phyloP scores from a whole-genome alignment of 1,140 invertebrate genomes.

The Agrypnia vestita region DNA sequence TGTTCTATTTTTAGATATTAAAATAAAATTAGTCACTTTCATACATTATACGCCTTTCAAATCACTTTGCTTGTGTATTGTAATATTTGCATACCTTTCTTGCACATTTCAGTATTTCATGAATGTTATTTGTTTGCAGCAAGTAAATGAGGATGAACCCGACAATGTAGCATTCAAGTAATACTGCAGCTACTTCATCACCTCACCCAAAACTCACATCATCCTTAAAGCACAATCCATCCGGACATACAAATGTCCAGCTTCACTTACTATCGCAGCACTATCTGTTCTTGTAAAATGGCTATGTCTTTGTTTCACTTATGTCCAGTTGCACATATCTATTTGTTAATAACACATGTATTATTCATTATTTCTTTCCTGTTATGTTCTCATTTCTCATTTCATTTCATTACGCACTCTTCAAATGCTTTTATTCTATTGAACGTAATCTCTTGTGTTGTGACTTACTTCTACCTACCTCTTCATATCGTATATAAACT shows the following conservation, averaged over 20 bases:
- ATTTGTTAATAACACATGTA: no score
- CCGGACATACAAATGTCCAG: background rate
- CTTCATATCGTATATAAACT: slow-evolving; percentile 39
- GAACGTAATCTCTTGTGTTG: slow-evolving; percentile 5
- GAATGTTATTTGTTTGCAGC: slow-evolving; percentile 57
- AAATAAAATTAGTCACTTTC: background rate
- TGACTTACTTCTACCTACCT: slow-evolving; percentile 37
- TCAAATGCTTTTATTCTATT: background rate
- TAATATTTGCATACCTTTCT: slow-evolving; percentile 19
- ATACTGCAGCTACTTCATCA: slow-evolving; percentile 48
- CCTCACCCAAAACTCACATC: slow-evolving; percentile 40
- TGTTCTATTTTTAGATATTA: background rate
- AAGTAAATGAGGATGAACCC: slow-evolving; percentile 58
- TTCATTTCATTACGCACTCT: background rate
- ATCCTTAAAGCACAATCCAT: background rate
- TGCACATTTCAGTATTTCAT: slow-evolving; percentile 32
- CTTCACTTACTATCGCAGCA: no score
- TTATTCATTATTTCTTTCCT: background rate
- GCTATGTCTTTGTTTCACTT: no score
- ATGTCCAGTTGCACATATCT: slow-evolving; percentile 31
- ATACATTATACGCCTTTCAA: no score
- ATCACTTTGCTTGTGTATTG: no score
- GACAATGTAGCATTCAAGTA: slow-evolving; percentile 60
- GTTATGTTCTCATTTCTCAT: background rate
- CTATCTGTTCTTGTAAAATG: no score